These are phyloP conservation scores for Emys orbicularis DNA, from an alignment of 2,797 vertebrate species.

Conservation along the genomic window DNA sequence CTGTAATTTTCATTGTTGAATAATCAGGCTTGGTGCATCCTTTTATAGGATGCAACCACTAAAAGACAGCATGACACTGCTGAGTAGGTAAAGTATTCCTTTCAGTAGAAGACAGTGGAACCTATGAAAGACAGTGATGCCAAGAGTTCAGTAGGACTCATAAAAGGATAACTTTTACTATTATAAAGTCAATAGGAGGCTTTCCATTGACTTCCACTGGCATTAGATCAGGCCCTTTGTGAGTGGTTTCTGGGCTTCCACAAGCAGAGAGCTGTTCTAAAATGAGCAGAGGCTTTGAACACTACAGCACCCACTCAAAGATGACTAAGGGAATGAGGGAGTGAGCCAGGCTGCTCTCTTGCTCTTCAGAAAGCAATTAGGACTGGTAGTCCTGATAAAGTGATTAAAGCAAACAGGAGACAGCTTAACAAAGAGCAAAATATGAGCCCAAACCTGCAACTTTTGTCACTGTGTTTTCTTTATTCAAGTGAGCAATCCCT, in stretches of 20 bases:
- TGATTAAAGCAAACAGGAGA: neutral
- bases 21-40: neutral
- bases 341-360: neutral
- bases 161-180: neutral
- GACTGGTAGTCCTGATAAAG: neutral
- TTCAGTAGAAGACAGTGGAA: neutral
- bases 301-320: neutral
- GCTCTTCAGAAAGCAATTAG: neutral
- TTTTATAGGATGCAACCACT: neutral
- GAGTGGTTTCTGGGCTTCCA: neutral
- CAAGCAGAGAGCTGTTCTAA: neutral
- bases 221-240: neutral
- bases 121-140: neutral
- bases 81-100: rapidly evolving
- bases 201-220: neutral
- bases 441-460: neutral
- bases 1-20: neutral
- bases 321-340: neutral
- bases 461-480: neutral
- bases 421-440: neutral
- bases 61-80: neutral
- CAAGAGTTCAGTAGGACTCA: neutral
- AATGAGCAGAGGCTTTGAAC: neutral
- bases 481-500: neutral
- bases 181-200: neutral